Percentiles rank a stretch among this genome's conserved stretches.
Conservation (phyloP, 2,113 vertebrate species). For the Trogon melanurus region DNA sequence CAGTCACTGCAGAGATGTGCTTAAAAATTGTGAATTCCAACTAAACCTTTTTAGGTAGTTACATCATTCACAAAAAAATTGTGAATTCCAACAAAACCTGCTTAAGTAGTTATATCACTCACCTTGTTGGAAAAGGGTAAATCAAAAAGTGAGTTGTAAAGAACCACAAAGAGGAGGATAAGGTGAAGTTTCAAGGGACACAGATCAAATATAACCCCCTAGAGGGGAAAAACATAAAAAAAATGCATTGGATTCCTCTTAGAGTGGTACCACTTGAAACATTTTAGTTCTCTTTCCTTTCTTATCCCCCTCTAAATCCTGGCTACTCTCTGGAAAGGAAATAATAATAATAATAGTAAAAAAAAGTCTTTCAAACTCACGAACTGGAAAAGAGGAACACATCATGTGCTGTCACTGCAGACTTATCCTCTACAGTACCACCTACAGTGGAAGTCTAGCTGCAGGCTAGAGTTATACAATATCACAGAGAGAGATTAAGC, state of each 20-base stretch:
- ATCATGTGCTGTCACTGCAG: conserved; percentile 12
- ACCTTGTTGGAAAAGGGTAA: background rate
- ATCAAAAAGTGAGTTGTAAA: background rate
- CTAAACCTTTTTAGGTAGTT: background rate
- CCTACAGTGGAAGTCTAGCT: conserved; percentile 35
- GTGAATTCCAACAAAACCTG: background rate
- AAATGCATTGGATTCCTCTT: background rate
- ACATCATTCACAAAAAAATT: background rate
- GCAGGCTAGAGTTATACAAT: conserved; percentile 47
- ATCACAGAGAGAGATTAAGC: conserved; percentile 70
- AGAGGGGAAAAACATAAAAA: background rate
- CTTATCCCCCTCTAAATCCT: background rate
- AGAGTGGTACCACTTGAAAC: background rate
- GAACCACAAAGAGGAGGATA: background rate
- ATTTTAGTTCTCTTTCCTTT: background rate
- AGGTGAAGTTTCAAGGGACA: background rate
- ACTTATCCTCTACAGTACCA: conserved; percentile 44
- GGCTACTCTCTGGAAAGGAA: background rate
- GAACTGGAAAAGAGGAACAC: background rate
- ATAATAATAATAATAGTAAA: no score
- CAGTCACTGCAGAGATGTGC: background rate
- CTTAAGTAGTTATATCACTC: background rate
- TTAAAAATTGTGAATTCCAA: background rate
- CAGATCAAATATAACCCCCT: background rate
- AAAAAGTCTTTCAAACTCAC: background rate